These are phyloP conservation scores for Nasonia oneida DNA, from an alignment of 2,888 invertebrate genomes.

Conservation along the genomic window DNA sequence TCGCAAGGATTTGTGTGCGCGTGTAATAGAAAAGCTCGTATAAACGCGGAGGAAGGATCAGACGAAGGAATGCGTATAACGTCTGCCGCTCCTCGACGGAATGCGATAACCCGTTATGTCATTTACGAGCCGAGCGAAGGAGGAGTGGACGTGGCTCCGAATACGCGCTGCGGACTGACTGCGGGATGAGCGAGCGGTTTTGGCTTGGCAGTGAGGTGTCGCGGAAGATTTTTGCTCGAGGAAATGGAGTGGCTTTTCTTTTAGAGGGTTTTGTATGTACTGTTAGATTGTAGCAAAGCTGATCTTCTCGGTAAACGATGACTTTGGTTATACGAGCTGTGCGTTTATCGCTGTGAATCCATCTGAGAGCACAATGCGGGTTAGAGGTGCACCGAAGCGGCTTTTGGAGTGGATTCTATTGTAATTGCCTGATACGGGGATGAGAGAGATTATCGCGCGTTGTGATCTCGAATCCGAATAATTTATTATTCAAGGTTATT, in stretches of 20 bases:
- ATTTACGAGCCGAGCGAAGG: constrained; percentile 50
- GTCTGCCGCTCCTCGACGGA: constrained; percentile 49
- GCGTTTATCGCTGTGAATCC: not conserved
- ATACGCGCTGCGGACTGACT: not conserved
- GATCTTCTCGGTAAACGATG: not conserved
- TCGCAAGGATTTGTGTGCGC: too few relatives aligned
- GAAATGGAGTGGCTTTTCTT: not conserved
- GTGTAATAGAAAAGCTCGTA: not conserved
- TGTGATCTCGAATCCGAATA: not conserved
- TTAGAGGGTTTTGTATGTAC: not conserved
- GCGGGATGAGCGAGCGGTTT: not conserved
- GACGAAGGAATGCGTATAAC: constrained; percentile 11
- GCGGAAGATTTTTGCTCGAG: not conserved
- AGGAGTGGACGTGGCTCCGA: constrained; percentile 22
- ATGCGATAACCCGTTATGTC: constrained; percentile 64
- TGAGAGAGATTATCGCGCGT: not conserved
- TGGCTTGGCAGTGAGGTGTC: not conserved
- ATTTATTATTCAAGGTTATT: not conserved
- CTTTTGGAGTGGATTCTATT: not conserved
- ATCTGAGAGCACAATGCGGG: not conserved
- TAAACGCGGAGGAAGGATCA: not conserved
- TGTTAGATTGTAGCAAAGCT: not conserved
- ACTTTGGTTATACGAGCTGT: not conserved
- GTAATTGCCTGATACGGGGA: not conserved
- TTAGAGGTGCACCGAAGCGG: not conserved